Evolutionary conservation across 2,888 invertebrate genomes (phyloP), one percentile per base, ranked within the genome.

Genomic region (Bellardia pandia): DNA sequence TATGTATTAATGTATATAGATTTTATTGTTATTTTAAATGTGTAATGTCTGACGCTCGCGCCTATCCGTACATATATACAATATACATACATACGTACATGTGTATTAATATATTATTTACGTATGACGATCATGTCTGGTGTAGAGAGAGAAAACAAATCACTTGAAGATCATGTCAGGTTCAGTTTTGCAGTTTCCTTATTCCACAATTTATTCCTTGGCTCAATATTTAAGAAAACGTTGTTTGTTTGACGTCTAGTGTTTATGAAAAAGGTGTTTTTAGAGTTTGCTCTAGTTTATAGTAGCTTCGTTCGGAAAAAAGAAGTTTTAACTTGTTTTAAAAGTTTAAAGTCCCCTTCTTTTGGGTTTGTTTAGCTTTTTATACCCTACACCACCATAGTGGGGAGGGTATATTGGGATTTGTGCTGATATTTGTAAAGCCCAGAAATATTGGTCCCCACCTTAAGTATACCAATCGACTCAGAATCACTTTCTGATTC

Each of bases 221-320:
- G 11, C 16, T 16, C 4, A 16, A 13, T 3, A 23, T 16, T 23
- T 56, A 11, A 56, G 9, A 3, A 9, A 5, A 13, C 16, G 23
- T 16, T 13, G 4, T 13, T 33, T 60, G 3, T 16, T 16, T 53
- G 53, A 16, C 13, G 60, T 60, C 33, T 14, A 33, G 60, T 56
- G 16, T 23, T 3, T 9, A 5, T 0, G 4, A 30, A 11, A 48
- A 40, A 62, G 80, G 40, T 71, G 62, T 62, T 14, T 74, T 2
- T 8, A 62, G 33, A 62, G 60, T 60, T 74, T 79, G 75, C 68
- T 79, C 79, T 69, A 85, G 37, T 85, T 85, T 84, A 58, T 53
- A 58, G 42, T 68, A 11, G 7, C 40, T 16, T 64, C 2, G 45
- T 11, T 3, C 0, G 56, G n/a, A n/a, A n/a, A 33, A 53, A 64